Evolutionary conservation across 2,797 vertebrate genomes (phyloP).

Genomic region (Ataeniobius toweri): DNA sequence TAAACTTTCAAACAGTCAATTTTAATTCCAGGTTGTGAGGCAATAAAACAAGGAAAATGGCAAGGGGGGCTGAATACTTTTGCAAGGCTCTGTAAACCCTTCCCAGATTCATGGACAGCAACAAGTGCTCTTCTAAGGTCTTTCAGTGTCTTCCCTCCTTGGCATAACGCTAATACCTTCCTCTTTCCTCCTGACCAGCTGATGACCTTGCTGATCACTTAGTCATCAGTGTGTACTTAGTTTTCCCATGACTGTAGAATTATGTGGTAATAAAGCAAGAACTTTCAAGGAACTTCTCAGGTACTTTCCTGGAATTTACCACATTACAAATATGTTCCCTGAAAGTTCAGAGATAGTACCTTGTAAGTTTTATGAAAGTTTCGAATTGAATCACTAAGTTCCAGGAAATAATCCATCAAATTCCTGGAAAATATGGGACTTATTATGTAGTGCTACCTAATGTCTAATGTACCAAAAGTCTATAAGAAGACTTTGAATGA

Average conservation of each 20-base stretch:
- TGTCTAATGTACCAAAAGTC: neutral
- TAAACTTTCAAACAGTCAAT: no score
- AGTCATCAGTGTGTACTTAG: neutral
- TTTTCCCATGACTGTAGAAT: neutral
- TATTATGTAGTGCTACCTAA: neutral
- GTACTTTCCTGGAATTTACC: no score
- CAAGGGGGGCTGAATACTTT: no score
- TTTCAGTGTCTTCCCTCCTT: neutral
- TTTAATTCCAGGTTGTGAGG: no score
- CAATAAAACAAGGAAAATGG: no score
- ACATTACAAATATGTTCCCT: no score
- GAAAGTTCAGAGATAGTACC: no score
- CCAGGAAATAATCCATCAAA: neutral
- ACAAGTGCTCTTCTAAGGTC: neutral
- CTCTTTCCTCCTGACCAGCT: neutral
- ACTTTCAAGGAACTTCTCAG: no score
- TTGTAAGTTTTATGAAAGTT: neutral
- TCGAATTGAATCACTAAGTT: neutral
- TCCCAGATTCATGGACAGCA: neutral
- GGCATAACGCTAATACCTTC: neutral
- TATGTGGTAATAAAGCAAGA: constrained; percentile 12
- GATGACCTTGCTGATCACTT: neutral
- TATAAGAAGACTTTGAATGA: neutral
- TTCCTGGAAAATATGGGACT: neutral
- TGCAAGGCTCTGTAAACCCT: neutral